Evolutionary conservation across 2,888 invertebrate species (phyloP).

Genomic region (Polyommatus iphigenia): DNA sequence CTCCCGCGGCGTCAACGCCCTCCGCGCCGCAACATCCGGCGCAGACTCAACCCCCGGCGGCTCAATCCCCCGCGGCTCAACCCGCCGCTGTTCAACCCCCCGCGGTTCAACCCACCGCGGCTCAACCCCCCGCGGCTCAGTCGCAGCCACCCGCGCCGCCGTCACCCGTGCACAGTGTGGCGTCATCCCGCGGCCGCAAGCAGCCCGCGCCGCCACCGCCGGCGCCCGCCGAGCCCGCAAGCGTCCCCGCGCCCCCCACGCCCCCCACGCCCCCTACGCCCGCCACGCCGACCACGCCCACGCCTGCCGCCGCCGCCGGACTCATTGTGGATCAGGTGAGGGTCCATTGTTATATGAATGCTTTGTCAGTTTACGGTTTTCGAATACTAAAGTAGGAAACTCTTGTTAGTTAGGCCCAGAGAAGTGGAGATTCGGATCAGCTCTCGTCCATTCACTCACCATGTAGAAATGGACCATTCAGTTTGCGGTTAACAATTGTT

Average conservation of each 20-base stretch:
- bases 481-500: not conserved
- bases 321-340: constrained; percentile 62
- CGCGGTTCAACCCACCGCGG: constrained; percentile 42
- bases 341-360: not conserved
- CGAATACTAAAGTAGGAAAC: no score
- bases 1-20: constrained; percentile 63
- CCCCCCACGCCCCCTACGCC: constrained; percentile 43
- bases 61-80: constrained; percentile 40
- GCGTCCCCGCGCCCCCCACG: constrained; percentile 40
- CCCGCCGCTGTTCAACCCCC: constrained; percentile 42
- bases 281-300: constrained; percentile 39
- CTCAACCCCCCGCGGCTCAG: constrained; percentile 41
- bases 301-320: constrained; percentile 57
- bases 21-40: constrained; percentile 39
- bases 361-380: not conserved
- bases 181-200: constrained; percentile 40
- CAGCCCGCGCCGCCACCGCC: constrained; percentile 84
- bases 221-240: constrained; percentile 44
- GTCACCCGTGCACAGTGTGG: constrained; percentile 36
- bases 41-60: constrained; percentile 41
- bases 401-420: no score
- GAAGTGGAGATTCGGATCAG: no score
- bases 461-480: not conserved
- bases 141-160: constrained; percentile 42
- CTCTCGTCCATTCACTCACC: no score